Evolutionary conservation across 2,888 invertebrate genomes (phyloP).

Genomic region (Polyommatus icarus): DNA sequence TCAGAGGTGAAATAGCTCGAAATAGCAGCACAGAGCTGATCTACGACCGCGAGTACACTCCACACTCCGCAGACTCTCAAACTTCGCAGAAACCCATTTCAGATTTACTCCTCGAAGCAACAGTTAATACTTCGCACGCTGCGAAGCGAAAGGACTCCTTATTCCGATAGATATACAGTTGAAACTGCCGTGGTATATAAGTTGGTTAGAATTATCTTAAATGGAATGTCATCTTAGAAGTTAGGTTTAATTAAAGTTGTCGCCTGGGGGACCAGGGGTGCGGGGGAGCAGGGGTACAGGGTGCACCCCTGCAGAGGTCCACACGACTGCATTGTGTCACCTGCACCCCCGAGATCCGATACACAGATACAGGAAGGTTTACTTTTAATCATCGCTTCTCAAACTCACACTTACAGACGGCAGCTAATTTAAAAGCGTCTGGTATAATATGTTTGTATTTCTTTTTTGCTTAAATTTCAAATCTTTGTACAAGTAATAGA

Average conservation of each 20-base stretch:
- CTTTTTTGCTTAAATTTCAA: no score
- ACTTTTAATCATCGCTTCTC: background rate
- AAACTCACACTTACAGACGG: background rate
- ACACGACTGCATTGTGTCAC: slow-evolving; percentile 18
- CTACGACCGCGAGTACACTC: slow-evolving; percentile 24
- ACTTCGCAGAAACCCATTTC: slow-evolving; percentile 41
- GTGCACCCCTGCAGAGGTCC: background rate
- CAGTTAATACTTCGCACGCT: slow-evolving; percentile 54
- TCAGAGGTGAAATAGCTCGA: background rate
- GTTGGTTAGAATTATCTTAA: slow-evolving; percentile 59
- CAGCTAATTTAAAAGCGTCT: no score
- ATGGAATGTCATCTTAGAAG: slow-evolving; percentile 68
- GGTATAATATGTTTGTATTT: no score
- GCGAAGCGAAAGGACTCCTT: slow-evolving; percentile 34
- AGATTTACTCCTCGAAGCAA: slow-evolving; percentile 59
- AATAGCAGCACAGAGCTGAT: background rate
- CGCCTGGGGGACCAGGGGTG: slow-evolving; percentile 42
- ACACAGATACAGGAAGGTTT: slow-evolving; percentile 4
- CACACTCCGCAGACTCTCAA: slow-evolving; percentile 5
- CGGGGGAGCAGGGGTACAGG: background rate
- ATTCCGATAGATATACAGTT: slow-evolving; percentile 44
- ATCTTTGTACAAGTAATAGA: no score
- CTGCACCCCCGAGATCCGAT: slow-evolving; percentile 6
- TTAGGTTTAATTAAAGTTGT: slow-evolving; percentile 74
- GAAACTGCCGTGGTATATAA: slow-evolving; percentile 36